Base-by-base conservation (phyloP, 2,797 vertebrate species). In the Sebastes elongatus region DNA sequence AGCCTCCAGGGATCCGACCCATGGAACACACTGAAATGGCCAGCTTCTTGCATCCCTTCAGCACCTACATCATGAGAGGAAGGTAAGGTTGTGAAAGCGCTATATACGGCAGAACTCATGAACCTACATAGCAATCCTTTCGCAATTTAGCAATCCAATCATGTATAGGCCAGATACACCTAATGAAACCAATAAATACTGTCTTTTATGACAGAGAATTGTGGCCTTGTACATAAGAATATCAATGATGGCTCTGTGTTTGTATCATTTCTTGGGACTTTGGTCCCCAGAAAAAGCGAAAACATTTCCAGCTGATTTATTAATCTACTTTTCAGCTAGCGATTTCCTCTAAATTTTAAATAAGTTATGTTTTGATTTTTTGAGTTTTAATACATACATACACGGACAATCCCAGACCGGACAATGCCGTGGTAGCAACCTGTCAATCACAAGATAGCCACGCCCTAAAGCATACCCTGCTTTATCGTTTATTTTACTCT, bases 11-110 rank as follows among this genome's bases (percentile, higher is more conserved):
- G 88, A 98, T 96, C 13, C 96, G 96, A 0, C 97, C 98, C 68
- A 97, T 96, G 0, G 97, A 98, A 78, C 96, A 97, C 49, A 99
- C 97, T 0, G 95, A 96, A 82, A 99, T 94, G 83, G 95, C 94
- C 91, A 99, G 93, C 93, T 96, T 97, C 95, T 98, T 98, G 85
- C 96, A 97, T 70, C 98, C 98, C 90, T 99, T 98, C 88, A 99
- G 96, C 14, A 96, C 97, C 98, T 99, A 95, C 49, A 64, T 16
- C 5, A 25, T 7, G 7, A 76, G 25, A 60, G 18, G n/a, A 68
- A 25, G 2, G 10, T 23, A 18, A 67, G 2, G 3, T 3, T 66
- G 23, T 65, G 4, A 33, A 65, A 53, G 32, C 20, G 32, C 16
- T 57, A n/a, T 33, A 59, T 22, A 23, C 9, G 4, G 30, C n/a